Conservation (phyloP, 2,888 invertebrate species). For the Oeneis ivallda region DNA sequence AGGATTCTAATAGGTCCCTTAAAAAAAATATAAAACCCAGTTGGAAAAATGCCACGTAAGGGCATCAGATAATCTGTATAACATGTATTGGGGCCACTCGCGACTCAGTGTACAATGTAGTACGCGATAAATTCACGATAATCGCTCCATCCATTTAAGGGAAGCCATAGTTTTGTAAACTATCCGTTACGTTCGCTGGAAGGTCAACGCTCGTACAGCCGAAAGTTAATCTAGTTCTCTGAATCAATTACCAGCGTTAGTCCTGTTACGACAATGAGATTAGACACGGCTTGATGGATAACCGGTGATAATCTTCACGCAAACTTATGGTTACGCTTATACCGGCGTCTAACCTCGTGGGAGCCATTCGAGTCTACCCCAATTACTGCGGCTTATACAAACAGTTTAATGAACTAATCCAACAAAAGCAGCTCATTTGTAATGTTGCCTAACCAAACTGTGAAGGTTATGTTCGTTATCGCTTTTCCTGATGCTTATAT, state of each 20-base stretch:
- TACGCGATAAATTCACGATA: constrained; percentile 56
- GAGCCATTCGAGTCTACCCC: constrained; percentile 31
- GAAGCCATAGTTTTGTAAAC: constrained; percentile 61
- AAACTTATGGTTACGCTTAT: constrained; percentile 54
- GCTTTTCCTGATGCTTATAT: constrained; percentile 5
- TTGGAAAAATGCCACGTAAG: constrained; percentile 10
- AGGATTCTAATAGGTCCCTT: background rate
- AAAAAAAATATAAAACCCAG: background rate
- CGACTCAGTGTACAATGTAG: constrained; percentile 44
- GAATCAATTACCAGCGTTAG: constrained; percentile 70
- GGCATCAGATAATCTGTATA: constrained; percentile 32
- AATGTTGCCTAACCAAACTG: constrained; percentile 11
- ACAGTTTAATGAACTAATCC: constrained; percentile 25
- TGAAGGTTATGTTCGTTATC: constrained; percentile 23
- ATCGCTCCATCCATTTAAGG: constrained; percentile 71
- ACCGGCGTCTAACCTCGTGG: constrained; percentile 33
- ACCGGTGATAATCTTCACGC: constrained; percentile 56
- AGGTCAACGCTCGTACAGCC: constrained; percentile 61
- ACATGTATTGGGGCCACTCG: constrained; percentile 37
- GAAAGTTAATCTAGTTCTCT: constrained; percentile 65
- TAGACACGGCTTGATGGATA: constrained; percentile 60
- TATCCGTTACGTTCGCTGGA: constrained; percentile 54
- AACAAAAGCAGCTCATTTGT: constrained; percentile 17
- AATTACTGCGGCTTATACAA: constrained; percentile 27
- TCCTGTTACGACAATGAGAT: constrained; percentile 67